A percentile compares a stretch with the other conserved stretches of the same genome.
Conservation (phyloP, 2,888 invertebrate species). For the Notodonta dromedarius region DNA sequence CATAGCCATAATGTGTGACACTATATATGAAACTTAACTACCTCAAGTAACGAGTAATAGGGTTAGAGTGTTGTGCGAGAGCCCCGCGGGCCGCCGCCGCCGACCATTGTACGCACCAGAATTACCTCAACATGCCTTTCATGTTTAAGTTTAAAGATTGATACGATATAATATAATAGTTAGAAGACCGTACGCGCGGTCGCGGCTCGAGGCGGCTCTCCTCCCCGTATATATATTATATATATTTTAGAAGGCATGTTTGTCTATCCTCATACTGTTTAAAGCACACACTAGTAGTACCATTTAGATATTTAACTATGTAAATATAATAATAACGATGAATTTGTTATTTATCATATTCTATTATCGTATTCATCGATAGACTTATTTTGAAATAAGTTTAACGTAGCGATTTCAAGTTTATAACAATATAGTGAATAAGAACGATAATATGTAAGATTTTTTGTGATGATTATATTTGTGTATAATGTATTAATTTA, state of each 20-base stretch:
- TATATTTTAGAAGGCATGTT: conserved; percentile 69
- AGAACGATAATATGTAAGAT: conserved; percentile 62
- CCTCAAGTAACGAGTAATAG: conserved; percentile 79
- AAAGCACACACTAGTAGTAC: conserved; percentile 73
- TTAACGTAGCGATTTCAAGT: conserved; percentile 74
- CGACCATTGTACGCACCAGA: conserved; percentile 27
- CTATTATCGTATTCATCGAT: conserved; percentile 76
- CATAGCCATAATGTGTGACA: conserved; percentile 74
- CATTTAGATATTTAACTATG: conserved; percentile 70
- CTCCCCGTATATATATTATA: conserved; percentile 42
- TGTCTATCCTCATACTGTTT: conserved; percentile 71
- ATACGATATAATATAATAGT: conserved; percentile 32
- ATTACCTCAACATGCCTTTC: conserved; percentile 72
- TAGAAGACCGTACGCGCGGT: conserved; percentile 16
- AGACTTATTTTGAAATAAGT: conserved; percentile 79
- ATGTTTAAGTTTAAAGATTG: conserved; percentile 49
- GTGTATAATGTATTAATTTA: conserved; percentile 79
- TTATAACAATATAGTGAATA: conserved; percentile 70
- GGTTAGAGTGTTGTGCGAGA: conserved; percentile 57
- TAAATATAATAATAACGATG: conserved; percentile 74
- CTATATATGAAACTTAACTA: conserved; percentile 76
- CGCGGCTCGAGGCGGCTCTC: conserved; percentile 21
- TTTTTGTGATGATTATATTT: conserved; percentile 74
- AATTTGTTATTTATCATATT: conserved; percentile 82
- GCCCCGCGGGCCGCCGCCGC: conserved; percentile 32